These are phyloP conservation scores for Athalia cordata DNA, from an alignment of 2,888 invertebrate genomes.

Conservation along the genomic window DNA sequence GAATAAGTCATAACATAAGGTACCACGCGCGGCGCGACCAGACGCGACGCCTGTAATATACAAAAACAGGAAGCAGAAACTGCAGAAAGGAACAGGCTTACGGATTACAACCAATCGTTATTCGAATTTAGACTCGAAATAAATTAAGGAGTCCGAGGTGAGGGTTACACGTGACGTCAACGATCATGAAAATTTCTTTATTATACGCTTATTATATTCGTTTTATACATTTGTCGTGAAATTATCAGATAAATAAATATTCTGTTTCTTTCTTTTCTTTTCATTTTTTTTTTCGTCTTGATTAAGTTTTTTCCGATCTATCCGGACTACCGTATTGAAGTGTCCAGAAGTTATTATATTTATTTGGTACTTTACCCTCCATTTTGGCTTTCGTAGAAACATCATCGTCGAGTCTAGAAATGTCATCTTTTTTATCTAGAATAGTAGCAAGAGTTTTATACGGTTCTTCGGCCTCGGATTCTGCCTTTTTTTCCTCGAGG, in stretches of 20 bases:
- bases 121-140: conserved; percentile 21
- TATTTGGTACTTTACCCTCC: conserved; percentile 74
- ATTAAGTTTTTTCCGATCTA: conserved; percentile 36
- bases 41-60: neutral
- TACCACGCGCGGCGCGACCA: neutral
- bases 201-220: neutral
- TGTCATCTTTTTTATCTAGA: conserved; percentile 53
- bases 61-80: conserved; percentile 35
- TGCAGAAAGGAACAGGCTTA: conserved; percentile 22
- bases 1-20: neutral
- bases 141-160: conserved; percentile 22
- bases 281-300: neutral
- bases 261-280: neutral
- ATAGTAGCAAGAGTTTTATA: conserved; percentile 54
- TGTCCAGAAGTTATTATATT: conserved; percentile 76
- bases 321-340: conserved; percentile 75
- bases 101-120: neutral
- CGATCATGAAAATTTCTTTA: conserved; percentile 24
- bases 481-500: conserved; percentile 29
- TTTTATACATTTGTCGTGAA: neutral
- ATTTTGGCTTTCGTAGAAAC: conserved; percentile 72
- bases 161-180: conserved; percentile 40
- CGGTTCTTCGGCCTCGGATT: conserved; percentile 46
- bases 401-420: conserved; percentile 65
- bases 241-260: neutral